These are phyloP conservation scores for Danaus chrysippus DNA, from an alignment of 2,888 invertebrate genomes.

Conservation along the genomic window DNA sequence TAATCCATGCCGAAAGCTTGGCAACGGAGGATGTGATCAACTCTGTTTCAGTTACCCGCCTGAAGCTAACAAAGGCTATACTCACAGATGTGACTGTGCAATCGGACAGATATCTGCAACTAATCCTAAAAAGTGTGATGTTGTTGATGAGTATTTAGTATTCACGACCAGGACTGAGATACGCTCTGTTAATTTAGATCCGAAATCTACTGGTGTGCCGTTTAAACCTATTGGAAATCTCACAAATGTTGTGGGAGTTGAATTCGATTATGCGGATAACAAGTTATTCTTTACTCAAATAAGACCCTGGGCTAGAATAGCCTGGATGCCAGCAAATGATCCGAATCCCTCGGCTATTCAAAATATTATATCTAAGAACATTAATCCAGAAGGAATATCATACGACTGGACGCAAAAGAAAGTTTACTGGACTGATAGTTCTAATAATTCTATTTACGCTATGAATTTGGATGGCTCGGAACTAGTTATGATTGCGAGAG, in stretches of 20 bases:
- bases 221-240: slow-evolving; percentile 91
- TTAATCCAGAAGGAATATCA: slow-evolving; percentile 95
- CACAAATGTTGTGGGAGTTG: slow-evolving; percentile 96
- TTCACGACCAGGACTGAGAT: slow-evolving; percentile 97
- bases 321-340: slow-evolving; percentile 86
- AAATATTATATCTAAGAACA: slow-evolving; percentile 86
- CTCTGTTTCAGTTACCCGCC: slow-evolving; percentile 95
- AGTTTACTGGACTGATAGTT: slow-evolving; percentile 98
- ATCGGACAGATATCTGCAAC: slow-evolving; percentile 86
- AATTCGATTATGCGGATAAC: slow-evolving; percentile 94
- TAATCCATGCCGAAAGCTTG: slow-evolving; percentile 87
- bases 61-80: slow-evolving; percentile 75
- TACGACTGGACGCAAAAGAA: slow-evolving; percentile 99
- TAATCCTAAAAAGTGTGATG: slow-evolving; percentile 86
- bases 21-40: slow-evolving; percentile 94
- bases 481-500: slow-evolving; percentile 94
- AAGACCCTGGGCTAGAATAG: slow-evolving; percentile 93
- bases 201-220: slow-evolving; percentile 88
- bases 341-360: slow-evolving; percentile 82
- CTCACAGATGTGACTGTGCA: slow-evolving; percentile 93
- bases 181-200: slow-evolving; percentile 92
- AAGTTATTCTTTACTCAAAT: slow-evolving; percentile 96
- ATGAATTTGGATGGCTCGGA: slow-evolving; percentile 94
- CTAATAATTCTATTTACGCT: slow-evolving; percentile 95
- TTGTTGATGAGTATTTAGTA: slow-evolving; percentile 92